These are phyloP conservation scores for Eublepharis macularius DNA, from an alignment of 2,113 vertebrate genomes.

Conservation along the genomic window DNA sequence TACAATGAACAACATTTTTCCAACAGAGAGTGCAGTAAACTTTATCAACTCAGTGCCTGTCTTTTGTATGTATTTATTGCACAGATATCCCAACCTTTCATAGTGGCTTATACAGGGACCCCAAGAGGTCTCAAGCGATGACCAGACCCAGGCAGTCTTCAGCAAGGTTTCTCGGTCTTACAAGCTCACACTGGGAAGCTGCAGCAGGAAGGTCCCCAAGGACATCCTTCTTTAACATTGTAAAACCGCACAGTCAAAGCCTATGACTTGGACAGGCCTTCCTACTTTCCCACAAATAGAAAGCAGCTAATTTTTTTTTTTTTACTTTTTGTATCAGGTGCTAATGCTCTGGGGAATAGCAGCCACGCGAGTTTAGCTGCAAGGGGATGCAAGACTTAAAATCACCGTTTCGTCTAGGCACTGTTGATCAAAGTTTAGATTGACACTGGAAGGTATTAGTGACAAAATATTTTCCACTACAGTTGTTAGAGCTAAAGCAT, in stretches of 20 bases:
- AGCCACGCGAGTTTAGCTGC: not conserved
- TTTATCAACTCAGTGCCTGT: not conserved
- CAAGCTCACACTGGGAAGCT: too few relatives aligned
- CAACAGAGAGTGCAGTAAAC: not conserved
- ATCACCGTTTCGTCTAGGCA: not conserved
- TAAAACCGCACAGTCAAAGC: not conserved
- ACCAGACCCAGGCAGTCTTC: too few relatives aligned
- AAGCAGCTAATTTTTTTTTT: not conserved
- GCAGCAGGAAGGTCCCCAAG: too few relatives aligned
- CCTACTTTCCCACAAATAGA: not conserved
- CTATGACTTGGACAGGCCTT: not conserved
- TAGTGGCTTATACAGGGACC: too few relatives aligned
- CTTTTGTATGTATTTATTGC: too few relatives aligned
- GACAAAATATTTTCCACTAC: not conserved
- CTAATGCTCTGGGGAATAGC: not conserved
- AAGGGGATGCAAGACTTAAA: not conserved
- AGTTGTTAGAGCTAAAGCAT: constrained; percentile 9
- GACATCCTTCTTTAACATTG: not conserved
- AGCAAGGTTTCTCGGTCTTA: too few relatives aligned
- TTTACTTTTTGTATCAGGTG: not conserved
- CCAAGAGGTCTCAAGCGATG: too few relatives aligned
- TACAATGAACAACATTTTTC: not conserved
- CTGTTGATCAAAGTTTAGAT: not conserved
- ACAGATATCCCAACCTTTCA: too few relatives aligned
- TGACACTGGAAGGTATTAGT: not conserved